phyloP scores from a whole-genome alignment of 1,140 invertebrate genomes.

The Druon quercuslanigerum region DNA sequence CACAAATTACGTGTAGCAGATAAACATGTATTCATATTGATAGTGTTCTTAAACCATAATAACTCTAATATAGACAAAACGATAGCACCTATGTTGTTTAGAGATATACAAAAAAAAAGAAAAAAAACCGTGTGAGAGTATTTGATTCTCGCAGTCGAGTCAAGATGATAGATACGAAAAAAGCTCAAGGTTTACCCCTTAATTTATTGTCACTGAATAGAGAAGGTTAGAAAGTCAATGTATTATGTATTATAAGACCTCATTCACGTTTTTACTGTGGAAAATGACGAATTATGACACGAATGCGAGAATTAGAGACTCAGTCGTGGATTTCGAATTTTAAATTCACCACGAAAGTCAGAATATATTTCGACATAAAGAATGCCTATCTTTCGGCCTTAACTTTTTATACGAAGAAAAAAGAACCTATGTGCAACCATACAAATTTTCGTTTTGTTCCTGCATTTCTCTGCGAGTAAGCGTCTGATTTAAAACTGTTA shows the following conservation, averaged over 20 bases:
- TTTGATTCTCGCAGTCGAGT: slow-evolving; percentile 33
- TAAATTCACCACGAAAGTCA: slow-evolving; percentile 55
- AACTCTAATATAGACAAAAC: slow-evolving; percentile 53
- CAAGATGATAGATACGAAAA: slow-evolving; percentile 36
- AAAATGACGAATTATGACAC: background rate
- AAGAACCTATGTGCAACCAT: slow-evolving; percentile 53
- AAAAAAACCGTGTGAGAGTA: slow-evolving; percentile 52
- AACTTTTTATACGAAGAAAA: slow-evolving; percentile 64
- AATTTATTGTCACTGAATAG: slow-evolving; percentile 52
- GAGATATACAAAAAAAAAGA: slow-evolving; percentile 47
- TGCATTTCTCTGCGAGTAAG: slow-evolving; percentile 55
- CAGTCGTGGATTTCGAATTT: slow-evolving; percentile 52
- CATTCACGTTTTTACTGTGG: slow-evolving; percentile 50
- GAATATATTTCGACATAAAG: slow-evolving; percentile 45
- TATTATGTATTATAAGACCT: slow-evolving; percentile 36
- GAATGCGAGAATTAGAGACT: slow-evolving; percentile 40
- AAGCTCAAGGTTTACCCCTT: slow-evolving; percentile 55
- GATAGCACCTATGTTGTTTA: slow-evolving; percentile 63
- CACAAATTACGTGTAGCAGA: slow-evolving; percentile 57
- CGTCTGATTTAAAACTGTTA: slow-evolving; percentile 2
- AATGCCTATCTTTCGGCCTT: slow-evolving; percentile 72
- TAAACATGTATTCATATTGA: slow-evolving; percentile 60
- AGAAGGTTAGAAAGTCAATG: slow-evolving; percentile 40
- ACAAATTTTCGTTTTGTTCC: slow-evolving; percentile 50
- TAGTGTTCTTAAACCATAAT: slow-evolving; percentile 59